Base-by-base conservation (phyloP, 2,888 invertebrate genomes). In the Acleris laterana region DNA sequence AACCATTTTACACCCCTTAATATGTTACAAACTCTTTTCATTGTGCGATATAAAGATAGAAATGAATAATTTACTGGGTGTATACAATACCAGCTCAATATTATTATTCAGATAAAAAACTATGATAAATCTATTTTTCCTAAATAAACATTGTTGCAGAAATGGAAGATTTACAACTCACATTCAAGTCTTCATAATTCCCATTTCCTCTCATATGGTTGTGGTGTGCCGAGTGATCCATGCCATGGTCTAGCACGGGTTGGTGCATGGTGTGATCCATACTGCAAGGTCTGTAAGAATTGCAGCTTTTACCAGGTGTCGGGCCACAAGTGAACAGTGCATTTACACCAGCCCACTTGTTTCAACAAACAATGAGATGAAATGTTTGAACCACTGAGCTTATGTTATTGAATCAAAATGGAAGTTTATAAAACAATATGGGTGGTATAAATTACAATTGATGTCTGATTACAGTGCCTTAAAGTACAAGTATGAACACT, bases 351-450 rank as follows among this genome's bases (percentile, higher is more conserved):
- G 55, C 19, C n/a, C 19, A 42, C 17, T 50, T 50, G 60, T 65
- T 65, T 60, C 49, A 20, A 65, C 55, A 65, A 60, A 65, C 60
- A 60, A 42, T 17, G 2, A 51, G 57, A 57, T 44, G 44, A 51
- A 22, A 50, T 61, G 65, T 65, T 61, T 65, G 55, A 61, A 46
- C 55, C 55, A 28, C 44, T 56, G 32, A 42, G 50, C 56, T 56
- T n/a, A n/a, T 65, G 55, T 65, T 65, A 61, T 65, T 56, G 32
- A 61, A 50, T 50, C 49, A 56, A 50, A 55, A 50, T 44, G 42
- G 22, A 50, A 60, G 65, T 65, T 65, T 65, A 61, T 65, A 65
- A 69, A 69, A 62, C 62, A 62, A 49, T 52, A 38, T 13, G 20
- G 4, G 51, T 52, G 49, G 17, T 53, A 48, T 48, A 63, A 58